Percentiles rank a stretch among this genome's conserved stretches.
These are phyloP conservation scores for Labia minor DNA, from an alignment of 2,888 invertebrate species.

Conservation along the genomic window DNA sequence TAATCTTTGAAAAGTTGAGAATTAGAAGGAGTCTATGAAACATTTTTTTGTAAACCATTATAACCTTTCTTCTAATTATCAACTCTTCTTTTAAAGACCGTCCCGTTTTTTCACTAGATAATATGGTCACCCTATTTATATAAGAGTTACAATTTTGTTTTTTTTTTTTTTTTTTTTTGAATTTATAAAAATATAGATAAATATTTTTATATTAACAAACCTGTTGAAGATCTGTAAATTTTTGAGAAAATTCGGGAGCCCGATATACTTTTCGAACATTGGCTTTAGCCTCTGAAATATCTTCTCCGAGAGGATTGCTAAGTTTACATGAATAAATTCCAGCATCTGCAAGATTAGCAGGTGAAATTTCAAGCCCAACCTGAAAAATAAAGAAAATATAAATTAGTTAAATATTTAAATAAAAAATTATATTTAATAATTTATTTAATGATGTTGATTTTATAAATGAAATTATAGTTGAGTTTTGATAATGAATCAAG, in stretches of 20 bases:
- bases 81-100: too few relatives aligned
- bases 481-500: not conserved
- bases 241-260: constrained; percentile 69
- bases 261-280: constrained; percentile 70
- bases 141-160: too few relatives aligned
- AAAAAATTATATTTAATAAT: too few relatives aligned
- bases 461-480: not conserved
- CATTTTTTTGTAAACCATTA: too few relatives aligned
- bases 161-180: too few relatives aligned
- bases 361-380: constrained; percentile 63
- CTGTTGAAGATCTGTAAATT: constrained; percentile 55
- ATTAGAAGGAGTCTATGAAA: too few relatives aligned
- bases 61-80: too few relatives aligned
- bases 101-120: too few relatives aligned
- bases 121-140: too few relatives aligned
- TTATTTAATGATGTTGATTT: not conserved
- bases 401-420: not conserved
- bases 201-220: too few relatives aligned
- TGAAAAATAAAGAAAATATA: constrained; percentile 30
- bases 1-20: too few relatives aligned
- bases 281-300: constrained; percentile 54
- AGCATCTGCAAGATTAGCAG: constrained; percentile 57
- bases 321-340: constrained; percentile 68
- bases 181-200: too few relatives aligned
- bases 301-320: constrained; percentile 66